Evolutionary conservation across 1,140 invertebrate genomes (phyloP), one percentile per base, ranked within the genome.

Genomic region (Hyphantria cunea): DNA sequence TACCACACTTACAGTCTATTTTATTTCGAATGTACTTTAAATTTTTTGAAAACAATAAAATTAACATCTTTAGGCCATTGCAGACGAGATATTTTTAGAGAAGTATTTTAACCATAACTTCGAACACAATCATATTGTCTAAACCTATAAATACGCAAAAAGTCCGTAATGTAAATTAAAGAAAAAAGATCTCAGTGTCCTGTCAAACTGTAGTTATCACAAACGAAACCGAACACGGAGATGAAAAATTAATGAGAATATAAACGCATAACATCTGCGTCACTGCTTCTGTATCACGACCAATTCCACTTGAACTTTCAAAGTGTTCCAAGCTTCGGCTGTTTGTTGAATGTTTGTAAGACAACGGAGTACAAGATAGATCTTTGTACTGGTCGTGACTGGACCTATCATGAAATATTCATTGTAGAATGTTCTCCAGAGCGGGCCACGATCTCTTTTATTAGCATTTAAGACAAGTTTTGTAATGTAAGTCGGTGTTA

Each of bases 401-500:
- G 65, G 66, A 48, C 54, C 65, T 62, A 66, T 73, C 70, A 76
- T 76, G 74, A 76, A 76, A 76, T 73, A 76, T 76, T 76, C 74
- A 76, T 76, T 67, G 63, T 50, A 32, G 66, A 64, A 70, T 59
- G 62, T 67, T 60, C 68, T 51, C 39, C 25, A 32, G 55, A 50
- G 66, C 32, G 49, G 37, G 51, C 64, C 50, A 33, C 74, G 70
- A 72, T 73, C 70, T 67, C 73, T 76, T 76, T 70, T 76, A 76
- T 76, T 76, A 76, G 70, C 74, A 76, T 76, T 76, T 76, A 76
- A 73, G 74, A 73, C 70, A 76, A 76, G 68, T 76, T 76, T 68
- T 71, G 68, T 66, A 73, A 76, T 76, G 70, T 76, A 72, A 76
- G 68, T 64, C 64, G 42, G n/a, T 52, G 58, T 59, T 68, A 55